phyloP scores from a whole-genome alignment of 2,113 vertebrate genomes.

The Oncorhynchus kisutch region DNA sequence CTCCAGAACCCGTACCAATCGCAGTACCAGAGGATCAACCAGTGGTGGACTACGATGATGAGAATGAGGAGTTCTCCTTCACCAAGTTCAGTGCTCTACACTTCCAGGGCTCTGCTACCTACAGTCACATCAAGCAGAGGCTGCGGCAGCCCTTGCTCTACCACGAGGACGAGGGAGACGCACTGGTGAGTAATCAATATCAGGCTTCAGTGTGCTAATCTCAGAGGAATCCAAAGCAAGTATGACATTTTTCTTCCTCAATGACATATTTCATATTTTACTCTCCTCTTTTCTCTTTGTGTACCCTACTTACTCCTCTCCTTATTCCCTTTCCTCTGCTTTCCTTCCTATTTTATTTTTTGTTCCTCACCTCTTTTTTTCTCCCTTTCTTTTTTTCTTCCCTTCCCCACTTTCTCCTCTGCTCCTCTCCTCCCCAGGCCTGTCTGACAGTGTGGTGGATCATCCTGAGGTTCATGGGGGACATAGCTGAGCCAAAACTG shows the following conservation, averaged over 20 bases:
- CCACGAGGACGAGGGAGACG: conserved; percentile 84
- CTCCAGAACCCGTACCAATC: not conserved
- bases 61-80: conserved; percentile 82
- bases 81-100: conserved; percentile 80
- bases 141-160: conserved; percentile 81
- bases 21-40: not conserved
- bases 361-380: not conserved
- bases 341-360: not conserved
- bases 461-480: conserved; percentile 93
- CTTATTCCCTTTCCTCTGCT: not conserved
- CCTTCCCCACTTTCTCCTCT: not conserved
- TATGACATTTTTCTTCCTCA: too few relatives aligned
- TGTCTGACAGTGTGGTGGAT: conserved; percentile 83
- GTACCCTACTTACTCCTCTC: not conserved
- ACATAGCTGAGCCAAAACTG: conserved; percentile 81
- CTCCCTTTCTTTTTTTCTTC: not conserved
- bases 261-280: too few relatives aligned
- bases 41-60: conserved; percentile 59
- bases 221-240: too few relatives aligned
- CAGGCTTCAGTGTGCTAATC: not conserved
- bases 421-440: conserved; percentile 67
- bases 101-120: conserved; percentile 81
- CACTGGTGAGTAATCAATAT: conserved; percentile 69
- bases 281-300: too few relatives aligned
- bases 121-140: conserved; percentile 74